Conservation (phyloP, 2,797 vertebrate species). For the Fistularia tabacaria region DNA sequence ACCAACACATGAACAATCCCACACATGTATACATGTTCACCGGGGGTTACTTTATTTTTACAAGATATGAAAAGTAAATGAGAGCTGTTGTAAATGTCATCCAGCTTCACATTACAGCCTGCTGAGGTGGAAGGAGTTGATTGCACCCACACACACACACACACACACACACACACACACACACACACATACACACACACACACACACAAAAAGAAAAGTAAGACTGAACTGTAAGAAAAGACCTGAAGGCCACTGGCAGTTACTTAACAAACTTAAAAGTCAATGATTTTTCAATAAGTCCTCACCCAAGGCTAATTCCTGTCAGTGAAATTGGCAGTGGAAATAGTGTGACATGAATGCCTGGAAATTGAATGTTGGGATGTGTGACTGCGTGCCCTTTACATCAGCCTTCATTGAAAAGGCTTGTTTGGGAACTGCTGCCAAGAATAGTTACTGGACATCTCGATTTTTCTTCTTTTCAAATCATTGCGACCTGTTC, state of each 20-base stretch:
- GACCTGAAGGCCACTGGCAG: conserved; percentile 60
- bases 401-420: conserved; percentile 9
- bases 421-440: neutral
- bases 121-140: conserved; percentile 36
- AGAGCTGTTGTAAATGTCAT: conserved; percentile 71
- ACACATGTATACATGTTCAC: conserved; percentile 29
- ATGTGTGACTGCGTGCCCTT: conserved; percentile 14
- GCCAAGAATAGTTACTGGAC: neutral
- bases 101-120: conserved; percentile 45
- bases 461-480: neutral
- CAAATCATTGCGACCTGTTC: conserved; percentile 1
- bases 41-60: conserved; percentile 59
- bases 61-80: conserved; percentile 60
- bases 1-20: conserved; percentile 60
- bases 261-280: conserved; percentile 75
- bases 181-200: conserved; percentile 16
- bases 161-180: conserved; percentile 9
- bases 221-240: conserved; percentile 47
- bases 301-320: conserved; percentile 63
- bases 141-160: conserved; percentile 15
- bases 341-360: conserved; percentile 31
- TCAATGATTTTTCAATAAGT: conserved; percentile 74
- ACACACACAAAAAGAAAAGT: conserved; percentile 19
- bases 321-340: conserved; percentile 48
- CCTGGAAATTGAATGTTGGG: conserved; percentile 32